phyloP scores from a whole-genome alignment of 2,888 invertebrate genomes.

The Polydrusus cervinus region DNA sequence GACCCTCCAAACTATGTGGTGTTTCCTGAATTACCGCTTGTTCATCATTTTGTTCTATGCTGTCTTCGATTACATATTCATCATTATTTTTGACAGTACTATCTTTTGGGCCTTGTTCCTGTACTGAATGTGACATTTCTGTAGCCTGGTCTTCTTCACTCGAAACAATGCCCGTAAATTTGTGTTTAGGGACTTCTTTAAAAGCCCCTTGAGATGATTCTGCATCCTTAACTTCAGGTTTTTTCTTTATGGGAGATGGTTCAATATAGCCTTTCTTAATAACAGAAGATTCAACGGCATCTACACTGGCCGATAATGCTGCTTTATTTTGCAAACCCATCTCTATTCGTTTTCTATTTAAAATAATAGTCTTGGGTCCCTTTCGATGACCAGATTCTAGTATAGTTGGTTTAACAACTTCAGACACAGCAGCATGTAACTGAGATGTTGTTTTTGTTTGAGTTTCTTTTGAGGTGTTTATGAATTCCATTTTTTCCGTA shows the following conservation, averaged over 20 bases:
- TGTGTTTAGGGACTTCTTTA: slow-evolving; percentile 1
- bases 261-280: too few relatives aligned
- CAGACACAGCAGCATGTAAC: not conserved
- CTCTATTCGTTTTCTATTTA: too few relatives aligned
- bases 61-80: not conserved
- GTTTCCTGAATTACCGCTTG: not conserved
- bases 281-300: not conserved
- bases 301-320: slow-evolving; percentile 2
- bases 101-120: not conserved
- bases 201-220: not conserved
- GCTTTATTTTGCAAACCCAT: not conserved
- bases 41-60: too few relatives aligned
- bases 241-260: not conserved
- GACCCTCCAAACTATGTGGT: not conserved
- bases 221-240: not conserved
- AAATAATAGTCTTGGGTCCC: too few relatives aligned
- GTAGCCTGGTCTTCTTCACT: not conserved
- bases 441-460: not conserved
- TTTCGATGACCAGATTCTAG: not conserved
- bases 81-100: too few relatives aligned
- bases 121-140: not conserved
- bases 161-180: slow-evolving; percentile 6
- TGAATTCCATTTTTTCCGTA: not conserved
- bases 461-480: not conserved
- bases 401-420: not conserved